Evolutionary conservation across 2,113 vertebrate genomes (phyloP).

Genomic region (Lichenostomus cassidix): DNA sequence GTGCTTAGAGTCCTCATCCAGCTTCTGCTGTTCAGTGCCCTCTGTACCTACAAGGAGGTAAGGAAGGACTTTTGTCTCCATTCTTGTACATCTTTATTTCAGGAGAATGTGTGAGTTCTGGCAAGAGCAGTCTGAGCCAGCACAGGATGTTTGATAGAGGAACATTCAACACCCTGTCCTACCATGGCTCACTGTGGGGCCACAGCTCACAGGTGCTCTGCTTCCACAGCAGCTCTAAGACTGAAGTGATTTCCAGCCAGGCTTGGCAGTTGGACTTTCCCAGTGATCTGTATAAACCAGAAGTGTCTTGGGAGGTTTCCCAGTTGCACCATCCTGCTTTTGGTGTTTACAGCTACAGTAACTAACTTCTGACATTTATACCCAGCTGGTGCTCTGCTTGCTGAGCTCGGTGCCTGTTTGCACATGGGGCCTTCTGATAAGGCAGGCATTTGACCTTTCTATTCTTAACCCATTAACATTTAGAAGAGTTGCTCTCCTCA

Average conservation of each 20-base stretch:
- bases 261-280: slow-evolving; percentile 62
- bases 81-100: not conserved
- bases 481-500: slow-evolving; percentile 48
- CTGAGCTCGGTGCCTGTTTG: slow-evolving; percentile 32
- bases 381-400: not conserved
- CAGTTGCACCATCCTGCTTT: slow-evolving; percentile 23
- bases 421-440: slow-evolving; percentile 49
- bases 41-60: not conserved
- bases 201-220: not conserved
- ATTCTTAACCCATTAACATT: slow-evolving; percentile 66
- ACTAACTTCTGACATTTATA: not conserved
- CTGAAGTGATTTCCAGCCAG: not conserved
- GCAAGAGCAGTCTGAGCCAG: not conserved
- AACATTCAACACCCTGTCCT: not conserved
- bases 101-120: not conserved
- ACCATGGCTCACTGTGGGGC: not conserved
- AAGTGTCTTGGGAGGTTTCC: slow-evolving; percentile 66
- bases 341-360: slow-evolving; percentile 15
- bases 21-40: not conserved
- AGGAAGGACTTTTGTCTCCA: not conserved
- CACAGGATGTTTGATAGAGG: not conserved
- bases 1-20: not conserved
- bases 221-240: not conserved
- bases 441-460: slow-evolving; percentile 63
- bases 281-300: slow-evolving; percentile 56